These are phyloP conservation scores for Cataglyphis livida DNA, from an alignment of 2,888 invertebrate species.

Conservation along the genomic window DNA sequence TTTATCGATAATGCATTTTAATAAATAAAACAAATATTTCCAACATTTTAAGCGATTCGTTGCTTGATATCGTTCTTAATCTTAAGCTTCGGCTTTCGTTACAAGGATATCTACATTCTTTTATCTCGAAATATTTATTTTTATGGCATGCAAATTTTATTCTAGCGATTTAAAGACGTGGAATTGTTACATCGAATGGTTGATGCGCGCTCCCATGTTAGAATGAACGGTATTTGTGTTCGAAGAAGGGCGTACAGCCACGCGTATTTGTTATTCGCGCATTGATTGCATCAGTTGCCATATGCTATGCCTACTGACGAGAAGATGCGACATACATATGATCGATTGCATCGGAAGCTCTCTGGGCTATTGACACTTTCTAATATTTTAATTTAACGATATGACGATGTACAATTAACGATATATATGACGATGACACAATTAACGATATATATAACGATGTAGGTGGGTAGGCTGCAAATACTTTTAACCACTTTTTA, in stretches of 20 bases:
- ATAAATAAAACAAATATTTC: neutral
- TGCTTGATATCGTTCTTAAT: neutral
- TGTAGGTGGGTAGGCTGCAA: neutral
- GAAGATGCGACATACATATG: conserved; percentile 24
- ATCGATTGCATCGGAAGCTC: conserved; percentile 23
- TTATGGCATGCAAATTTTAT: conserved; percentile 20
- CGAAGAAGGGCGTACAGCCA: conserved; percentile 61
- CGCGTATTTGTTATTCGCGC: conserved; percentile 21
- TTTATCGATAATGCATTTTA: conserved; percentile 20
- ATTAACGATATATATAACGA: neutral
- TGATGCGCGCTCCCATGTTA: conserved; percentile 54
- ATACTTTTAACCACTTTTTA: neutral
- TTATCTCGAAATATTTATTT: neutral
- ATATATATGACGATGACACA: neutral
- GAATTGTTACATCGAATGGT: conserved; percentile 9
- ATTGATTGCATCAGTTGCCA: neutral
- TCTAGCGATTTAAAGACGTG: neutral
- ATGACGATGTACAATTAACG: conserved; percentile 7
- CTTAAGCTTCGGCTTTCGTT: conserved; percentile 25
- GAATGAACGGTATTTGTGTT: conserved; percentile 66
- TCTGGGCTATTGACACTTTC: conserved; percentile 28
- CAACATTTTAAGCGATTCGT: neutral
- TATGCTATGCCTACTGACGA: neutral
- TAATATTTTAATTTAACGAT: neutral
- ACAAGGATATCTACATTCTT: conserved; percentile 76